Conservation (phyloP, 2,888 invertebrate genomes). For the Chrysodeixis includens region DNA sequence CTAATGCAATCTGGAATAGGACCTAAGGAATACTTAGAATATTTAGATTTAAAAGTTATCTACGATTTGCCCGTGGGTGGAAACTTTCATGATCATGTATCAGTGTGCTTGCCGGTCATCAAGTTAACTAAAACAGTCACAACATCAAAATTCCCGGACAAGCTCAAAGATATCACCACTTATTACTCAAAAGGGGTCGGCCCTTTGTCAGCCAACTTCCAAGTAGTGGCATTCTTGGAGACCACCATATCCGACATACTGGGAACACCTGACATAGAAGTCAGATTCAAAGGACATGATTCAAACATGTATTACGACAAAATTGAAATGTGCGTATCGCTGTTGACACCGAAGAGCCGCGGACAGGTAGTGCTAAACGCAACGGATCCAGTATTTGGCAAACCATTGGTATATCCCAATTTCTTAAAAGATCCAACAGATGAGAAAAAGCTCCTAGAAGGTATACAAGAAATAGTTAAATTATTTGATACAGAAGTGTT, state of each 20-base stretch:
- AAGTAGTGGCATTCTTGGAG: conserved; percentile 82
- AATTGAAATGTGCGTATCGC: conserved; percentile 81
- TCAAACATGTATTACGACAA: conserved; percentile 86
- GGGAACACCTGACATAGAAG: conserved; percentile 82
- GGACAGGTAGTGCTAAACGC: conserved; percentile 82
- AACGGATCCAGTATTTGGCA: conserved; percentile 77
- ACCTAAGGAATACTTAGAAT: conserved; percentile 83
- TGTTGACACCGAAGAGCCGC: conserved; percentile 83
- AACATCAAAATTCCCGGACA: conserved; percentile 76
- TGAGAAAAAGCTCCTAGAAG: conserved; percentile 80
- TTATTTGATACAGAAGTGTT: conserved; percentile 85
- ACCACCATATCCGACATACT: conserved; percentile 78
- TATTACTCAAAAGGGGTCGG: conserved; percentile 82
- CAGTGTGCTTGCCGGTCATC: conserved; percentile 83
- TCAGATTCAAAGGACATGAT: conserved; percentile 82
- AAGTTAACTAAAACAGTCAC: conserved; percentile 79
- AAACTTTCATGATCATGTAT: conserved; percentile 85
- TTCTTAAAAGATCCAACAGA: conserved; percentile 79
- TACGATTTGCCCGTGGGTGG: conserved; percentile 82
- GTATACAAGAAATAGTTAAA: conserved; percentile 80
- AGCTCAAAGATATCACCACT: conserved; percentile 80
- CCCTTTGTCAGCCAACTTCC: conserved; percentile 84
- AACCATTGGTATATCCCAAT: conserved; percentile 83
- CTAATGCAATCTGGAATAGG: conserved; percentile 86
- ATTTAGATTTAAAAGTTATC: conserved; percentile 75